phyloP scores from a whole-genome alignment of 2,797 vertebrate genomes.

The Myotis myotis region DNA sequence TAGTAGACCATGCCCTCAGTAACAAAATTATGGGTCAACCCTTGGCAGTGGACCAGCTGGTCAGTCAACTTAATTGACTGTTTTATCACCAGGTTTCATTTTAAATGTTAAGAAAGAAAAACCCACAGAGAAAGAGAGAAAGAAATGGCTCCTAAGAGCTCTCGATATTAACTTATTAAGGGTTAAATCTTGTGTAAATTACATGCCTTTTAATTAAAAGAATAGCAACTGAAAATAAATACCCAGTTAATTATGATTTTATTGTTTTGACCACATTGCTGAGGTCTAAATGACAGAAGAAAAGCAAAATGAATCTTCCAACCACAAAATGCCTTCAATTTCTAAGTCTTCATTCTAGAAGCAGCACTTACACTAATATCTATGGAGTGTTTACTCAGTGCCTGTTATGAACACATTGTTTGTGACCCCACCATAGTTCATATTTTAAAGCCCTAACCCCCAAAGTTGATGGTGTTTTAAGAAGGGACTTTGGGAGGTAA shows the following conservation, averaged over 20 bases:
- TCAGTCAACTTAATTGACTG: neutral
- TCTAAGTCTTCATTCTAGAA: neutral
- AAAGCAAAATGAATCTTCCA: neutral
- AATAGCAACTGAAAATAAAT: neutral
- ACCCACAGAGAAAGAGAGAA: neutral
- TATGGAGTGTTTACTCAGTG: neutral
- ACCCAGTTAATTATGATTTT: neutral
- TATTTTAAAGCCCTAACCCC: neutral
- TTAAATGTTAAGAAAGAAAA: constrained; percentile 34
- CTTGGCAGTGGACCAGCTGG: neutral
- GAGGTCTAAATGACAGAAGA: neutral
- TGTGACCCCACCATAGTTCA: neutral
- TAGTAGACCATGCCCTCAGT: neutral
- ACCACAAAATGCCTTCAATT: neutral
- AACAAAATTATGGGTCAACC: neutral
- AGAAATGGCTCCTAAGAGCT: neutral
- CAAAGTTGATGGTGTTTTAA: neutral
- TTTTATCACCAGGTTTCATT: constrained; percentile 11
- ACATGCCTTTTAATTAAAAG: neutral
- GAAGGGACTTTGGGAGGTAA: neutral
- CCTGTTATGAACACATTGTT: neutral
- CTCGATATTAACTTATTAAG: neutral
- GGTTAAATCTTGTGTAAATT: neutral
- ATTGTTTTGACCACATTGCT: neutral
- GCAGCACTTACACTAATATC: neutral